Evolutionary conservation across 2,797 vertebrate species (phyloP), one percentile per base, ranked within the genome.

Genomic region (Rhabdomys pumilio): DNA sequence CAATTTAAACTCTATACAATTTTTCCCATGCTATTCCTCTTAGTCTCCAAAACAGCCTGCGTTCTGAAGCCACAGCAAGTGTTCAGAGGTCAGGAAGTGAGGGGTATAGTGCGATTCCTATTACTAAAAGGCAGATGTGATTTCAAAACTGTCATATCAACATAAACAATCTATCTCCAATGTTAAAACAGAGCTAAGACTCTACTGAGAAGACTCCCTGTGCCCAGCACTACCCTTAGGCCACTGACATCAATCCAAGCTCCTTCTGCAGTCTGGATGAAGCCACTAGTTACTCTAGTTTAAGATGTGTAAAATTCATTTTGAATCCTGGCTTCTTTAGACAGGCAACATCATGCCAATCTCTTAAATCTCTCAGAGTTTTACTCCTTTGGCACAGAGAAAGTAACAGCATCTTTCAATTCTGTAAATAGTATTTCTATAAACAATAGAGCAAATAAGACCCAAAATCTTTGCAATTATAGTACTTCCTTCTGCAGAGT

Each of bases 391-490:
- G 41, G 29, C 50, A 93, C 38, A 24, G 38, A n/a, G 29, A 75
- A 10, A 89, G 59, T 4, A 73, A 65, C 50, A 24, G 0, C 29
- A 65, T 73, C 82, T 90, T 92, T 84, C 80, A 84, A 61, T 44
- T 61, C 34, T 63, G 6, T 6, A 86, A 38, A 89, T 55, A 59
- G n/a, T 87, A 41, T 44, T 47, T 44, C 63, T 80, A 20, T 31
- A 89, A 92, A 89, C 72, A 94, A 94, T 73, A 63, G 1, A 90
- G 9, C 73, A 91, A 91, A 83, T 89, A 77, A 96, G 76, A 91
- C 73, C 47, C 29, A 34, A 50, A 1, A 81, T 53, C 44, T 81
- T 91, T 80, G 24, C 29, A 47, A 13, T 86, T 12, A 57, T 0
- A 86, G 44, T 53, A 53, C 31, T n/a, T 31, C 22, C 76, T 91